Evolutionary conservation across 2,113 vertebrate genomes (phyloP), one percentile per base, ranked within the genome.

Genomic region (Bubalus kerabau): DNA sequence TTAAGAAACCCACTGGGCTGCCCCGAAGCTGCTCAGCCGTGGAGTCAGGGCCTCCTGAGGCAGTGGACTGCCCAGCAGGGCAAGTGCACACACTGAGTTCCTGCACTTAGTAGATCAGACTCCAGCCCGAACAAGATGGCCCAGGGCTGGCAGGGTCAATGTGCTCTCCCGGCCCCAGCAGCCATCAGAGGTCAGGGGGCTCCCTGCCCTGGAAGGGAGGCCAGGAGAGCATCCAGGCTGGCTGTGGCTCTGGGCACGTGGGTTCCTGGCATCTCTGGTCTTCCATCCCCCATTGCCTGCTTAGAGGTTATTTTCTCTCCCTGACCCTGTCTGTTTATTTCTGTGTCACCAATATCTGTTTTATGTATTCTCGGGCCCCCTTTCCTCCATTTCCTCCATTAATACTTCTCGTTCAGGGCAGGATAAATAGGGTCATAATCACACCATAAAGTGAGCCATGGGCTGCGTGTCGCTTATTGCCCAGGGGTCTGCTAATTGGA

Each of bases 401-500:
- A 99, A 99, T 99, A 98, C 98, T 98, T 99, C 99, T 99, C 93
- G 98, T 99, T 99, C 99, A 98, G 98, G 97, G 98, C 97, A 98
- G 98, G 98, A 99, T 99, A 99, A 99, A 98, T 98, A 98, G 98
- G 97, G 98, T 99, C 98, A 99, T 99, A 99, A 99, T 99, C 98
- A 98, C 84, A 94, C 98, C 98, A 98, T 99, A 99, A 99, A 99
- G 98, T 98, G 98, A 98, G 98, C 98, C 98, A 98, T 96, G 95
- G 98, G 98, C 98, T 98, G 97, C 81, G 89, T 98, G 98, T 99
- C 98, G 98, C 98, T 98, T 99, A 98, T 99, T 99, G 99, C 99
- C 98, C 99, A 98, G 98, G 99, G 99, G 98, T 99, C 98, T 99
- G 99, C 98, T 99, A 99, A 99, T 99, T 99, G 98, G 99, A 99